Conservation (phyloP, 1,140 invertebrate genomes). For the Trissolcus basalis region DNA sequence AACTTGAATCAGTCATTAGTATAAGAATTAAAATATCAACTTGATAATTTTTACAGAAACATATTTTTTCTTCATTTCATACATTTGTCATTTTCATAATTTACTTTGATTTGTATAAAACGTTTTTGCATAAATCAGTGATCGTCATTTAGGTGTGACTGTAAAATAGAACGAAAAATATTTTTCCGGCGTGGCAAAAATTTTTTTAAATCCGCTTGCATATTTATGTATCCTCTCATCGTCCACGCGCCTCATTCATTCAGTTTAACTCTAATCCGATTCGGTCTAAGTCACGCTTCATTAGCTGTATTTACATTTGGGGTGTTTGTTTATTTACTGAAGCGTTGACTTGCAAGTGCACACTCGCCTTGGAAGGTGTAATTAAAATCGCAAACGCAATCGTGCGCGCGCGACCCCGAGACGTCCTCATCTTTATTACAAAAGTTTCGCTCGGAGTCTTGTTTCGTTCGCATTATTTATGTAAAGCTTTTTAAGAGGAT, state of each 20-base stretch:
- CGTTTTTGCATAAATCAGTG: no score
- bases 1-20: no score
- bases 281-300: not conserved
- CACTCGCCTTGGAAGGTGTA: conserved; percentile 5
- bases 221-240: no score
- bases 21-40: no score
- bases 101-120: no score
- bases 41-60: no score
- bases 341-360: conserved; percentile 4
- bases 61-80: no score
- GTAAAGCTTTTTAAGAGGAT: conserved; percentile 49
- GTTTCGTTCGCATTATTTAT: conserved; percentile 49
- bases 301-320: conserved; percentile 1
- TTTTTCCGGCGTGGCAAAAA: no score
- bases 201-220: no score
- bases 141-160: no score
- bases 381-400: conserved; percentile 43
- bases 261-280: not conserved
- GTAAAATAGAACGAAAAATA: no score
- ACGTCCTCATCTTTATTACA: conserved; percentile 42
- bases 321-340: conserved; percentile 17
- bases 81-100: no score
- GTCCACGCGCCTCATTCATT: not conserved
- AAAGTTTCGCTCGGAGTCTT: conserved; percentile 25
- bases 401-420: conserved; percentile 5